These are phyloP conservation scores for Pelusios castaneus DNA, from an alignment of 2,113 vertebrate genomes.

Conservation along the genomic window DNA sequence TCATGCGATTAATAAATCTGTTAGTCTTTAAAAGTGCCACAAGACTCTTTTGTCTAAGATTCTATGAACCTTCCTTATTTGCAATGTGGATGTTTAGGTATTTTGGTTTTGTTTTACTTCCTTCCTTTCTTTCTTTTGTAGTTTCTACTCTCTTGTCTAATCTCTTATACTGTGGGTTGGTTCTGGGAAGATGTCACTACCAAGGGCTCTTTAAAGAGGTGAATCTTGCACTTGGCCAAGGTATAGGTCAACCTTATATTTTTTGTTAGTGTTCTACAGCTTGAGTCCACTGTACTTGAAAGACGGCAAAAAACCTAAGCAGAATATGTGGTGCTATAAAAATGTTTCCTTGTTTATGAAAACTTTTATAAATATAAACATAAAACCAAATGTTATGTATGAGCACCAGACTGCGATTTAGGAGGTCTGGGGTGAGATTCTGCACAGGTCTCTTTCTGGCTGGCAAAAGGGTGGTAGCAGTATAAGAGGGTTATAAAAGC, in stretches of 20 bases:
- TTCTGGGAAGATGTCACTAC: background rate
- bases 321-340: background rate
- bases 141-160: background rate
- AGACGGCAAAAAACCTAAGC: accelerated
- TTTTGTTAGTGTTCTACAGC: background rate
- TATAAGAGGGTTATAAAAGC: background rate
- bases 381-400: background rate
- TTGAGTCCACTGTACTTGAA: background rate
- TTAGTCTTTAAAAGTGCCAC: too few relatives aligned
- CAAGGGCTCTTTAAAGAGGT: background rate
- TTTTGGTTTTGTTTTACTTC: background rate
- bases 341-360: background rate
- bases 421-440: background rate
- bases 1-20: too few relatives aligned
- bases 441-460: background rate
- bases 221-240: background rate
- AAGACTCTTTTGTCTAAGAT: background rate
- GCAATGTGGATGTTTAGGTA: background rate
- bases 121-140: background rate
- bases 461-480: background rate
- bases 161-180: background rate
- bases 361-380: background rate
- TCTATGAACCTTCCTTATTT: background rate
- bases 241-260: background rate
- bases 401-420: background rate